A percentile compares a stretch with the other conserved stretches of the same genome.
These are phyloP conservation scores for Oscheius sp. DNA, from an alignment of 2,888 invertebrate genomes.

Conservation along the genomic window DNA sequence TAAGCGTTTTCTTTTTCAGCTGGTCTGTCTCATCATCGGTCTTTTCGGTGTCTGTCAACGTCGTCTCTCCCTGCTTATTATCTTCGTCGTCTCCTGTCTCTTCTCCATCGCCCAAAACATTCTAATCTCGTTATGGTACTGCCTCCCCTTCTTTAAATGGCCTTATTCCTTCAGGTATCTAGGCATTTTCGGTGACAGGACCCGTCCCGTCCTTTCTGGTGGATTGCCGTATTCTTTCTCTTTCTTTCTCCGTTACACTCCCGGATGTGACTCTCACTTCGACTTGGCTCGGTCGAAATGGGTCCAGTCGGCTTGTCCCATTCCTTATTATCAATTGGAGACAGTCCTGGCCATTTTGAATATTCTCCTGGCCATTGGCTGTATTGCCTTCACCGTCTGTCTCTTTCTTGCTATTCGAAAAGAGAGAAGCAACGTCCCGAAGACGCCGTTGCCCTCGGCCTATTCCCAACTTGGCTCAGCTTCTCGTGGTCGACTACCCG, in stretches of 20 bases:
- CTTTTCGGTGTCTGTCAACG: constrained; percentile 63
- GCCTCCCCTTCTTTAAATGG: not conserved
- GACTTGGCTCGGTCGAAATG: constrained; percentile 50
- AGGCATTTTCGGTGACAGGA: constrained; percentile 58
- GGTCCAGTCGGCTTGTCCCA: constrained; percentile 32
- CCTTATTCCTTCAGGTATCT: constrained; percentile 48
- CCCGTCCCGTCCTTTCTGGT: constrained; percentile 53
- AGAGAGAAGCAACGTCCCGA: constrained; percentile 1
- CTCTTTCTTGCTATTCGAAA: constrained; percentile 5
- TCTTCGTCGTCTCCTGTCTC: constrained; percentile 52
- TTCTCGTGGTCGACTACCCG: not conserved
- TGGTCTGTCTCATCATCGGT: constrained; percentile 61
- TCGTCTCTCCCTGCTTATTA: constrained; percentile 58
- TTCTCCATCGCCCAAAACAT: constrained; percentile 59
- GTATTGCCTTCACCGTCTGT: constrained; percentile 10
- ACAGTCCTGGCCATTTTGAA: constrained; percentile 36
- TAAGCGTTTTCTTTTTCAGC: constrained; percentile 48
- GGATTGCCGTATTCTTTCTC: constrained; percentile 67
- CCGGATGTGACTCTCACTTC: constrained; percentile 61
- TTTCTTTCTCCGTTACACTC: constrained; percentile 66
- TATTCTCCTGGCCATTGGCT: constrained; percentile 11
- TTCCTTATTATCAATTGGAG: constrained; percentile 38
- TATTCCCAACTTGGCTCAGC: constrained; percentile 12
- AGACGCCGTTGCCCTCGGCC: constrained; percentile 13
- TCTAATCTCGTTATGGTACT: constrained; percentile 58